Evolutionary conservation across 2,888 invertebrate species (phyloP).

Genomic region (Ectemnius lituratus): DNA sequence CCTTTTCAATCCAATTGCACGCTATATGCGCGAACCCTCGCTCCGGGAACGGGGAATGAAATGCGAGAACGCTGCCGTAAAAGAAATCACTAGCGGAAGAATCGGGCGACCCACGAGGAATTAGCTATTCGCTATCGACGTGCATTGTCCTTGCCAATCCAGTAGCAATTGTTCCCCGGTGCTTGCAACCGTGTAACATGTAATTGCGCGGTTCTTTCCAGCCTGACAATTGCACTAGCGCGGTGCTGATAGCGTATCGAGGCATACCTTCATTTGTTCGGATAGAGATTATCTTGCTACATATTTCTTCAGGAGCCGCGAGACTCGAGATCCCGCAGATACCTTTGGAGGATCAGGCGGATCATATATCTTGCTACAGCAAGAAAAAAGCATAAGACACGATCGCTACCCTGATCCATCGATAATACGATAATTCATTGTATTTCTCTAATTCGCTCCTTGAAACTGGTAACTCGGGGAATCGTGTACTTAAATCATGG

Average conservation of each 20-base stretch:
- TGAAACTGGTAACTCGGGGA: slow-evolving; percentile 26
- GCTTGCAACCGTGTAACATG: background rate
- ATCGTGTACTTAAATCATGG: slow-evolving; percentile 39
- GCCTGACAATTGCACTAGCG: slow-evolving; percentile 12
- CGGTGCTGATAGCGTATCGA: slow-evolving; percentile 40
- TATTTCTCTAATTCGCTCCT: slow-evolving; percentile 57
- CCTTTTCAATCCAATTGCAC: slow-evolving; percentile 1
- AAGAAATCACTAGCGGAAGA: too few relatives aligned
- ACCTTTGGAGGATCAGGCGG: slow-evolving; percentile 44
- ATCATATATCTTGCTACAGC: slow-evolving; percentile 41
- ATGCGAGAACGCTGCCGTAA: background rate
- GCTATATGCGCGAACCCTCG: too few relatives aligned
- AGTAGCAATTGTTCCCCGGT: slow-evolving; percentile 51
- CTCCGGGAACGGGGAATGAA: background rate
- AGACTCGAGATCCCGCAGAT: slow-evolving; percentile 42
- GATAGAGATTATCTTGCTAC: slow-evolving; percentile 54
- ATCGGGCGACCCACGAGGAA: too few relatives aligned
- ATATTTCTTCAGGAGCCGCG: slow-evolving; percentile 45
- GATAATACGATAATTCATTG: slow-evolving; percentile 51
- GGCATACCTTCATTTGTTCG: slow-evolving; percentile 51
- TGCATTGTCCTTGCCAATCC: slow-evolving; percentile 35
- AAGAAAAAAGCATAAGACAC: slow-evolving; percentile 30
- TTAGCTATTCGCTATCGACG: slow-evolving; percentile 38
- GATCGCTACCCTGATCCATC: slow-evolving; percentile 40
- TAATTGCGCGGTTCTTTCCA: slow-evolving; percentile 23